Evolutionary conservation across 2,797 vertebrate species (phyloP).

Genomic region (Botia almorhae): DNA sequence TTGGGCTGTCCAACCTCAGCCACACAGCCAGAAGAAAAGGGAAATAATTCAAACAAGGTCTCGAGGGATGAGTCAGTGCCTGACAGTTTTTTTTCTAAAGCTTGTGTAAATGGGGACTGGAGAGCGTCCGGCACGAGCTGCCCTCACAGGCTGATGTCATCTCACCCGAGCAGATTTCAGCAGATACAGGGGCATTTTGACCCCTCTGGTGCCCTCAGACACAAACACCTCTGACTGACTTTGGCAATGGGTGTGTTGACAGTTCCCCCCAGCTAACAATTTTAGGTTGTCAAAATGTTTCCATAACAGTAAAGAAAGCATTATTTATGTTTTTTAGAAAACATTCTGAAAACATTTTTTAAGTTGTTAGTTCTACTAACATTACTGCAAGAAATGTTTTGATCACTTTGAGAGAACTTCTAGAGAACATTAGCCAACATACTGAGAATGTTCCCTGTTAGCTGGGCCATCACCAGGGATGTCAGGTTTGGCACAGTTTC

Average conservation of each 20-base stretch:
- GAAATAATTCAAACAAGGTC: conserved; percentile 21
- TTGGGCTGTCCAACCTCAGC: conserved; percentile 9
- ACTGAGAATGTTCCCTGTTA: too few species aligned
- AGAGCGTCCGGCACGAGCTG: not conserved
- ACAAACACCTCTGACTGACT: conserved; percentile 39
- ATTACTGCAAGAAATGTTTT: too few species aligned
- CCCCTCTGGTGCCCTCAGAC: conserved; percentile 28
- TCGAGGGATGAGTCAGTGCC: conserved; percentile 26
- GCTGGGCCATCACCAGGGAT: conserved; percentile 18
- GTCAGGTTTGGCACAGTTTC: conserved; percentile 35
- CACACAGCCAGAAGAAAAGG: not conserved
- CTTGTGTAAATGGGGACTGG: conserved; percentile 21
- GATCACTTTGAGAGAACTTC: too few species aligned
- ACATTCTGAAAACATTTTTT: too few species aligned
- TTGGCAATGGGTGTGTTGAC: conserved; percentile 14
- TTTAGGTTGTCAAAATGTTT: too few species aligned
- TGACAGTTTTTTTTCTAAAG: conserved; percentile 39
- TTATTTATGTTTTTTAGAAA: too few species aligned
- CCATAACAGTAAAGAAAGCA: too few species aligned
- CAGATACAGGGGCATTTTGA: conserved; percentile 26
- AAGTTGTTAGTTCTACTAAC: too few species aligned
- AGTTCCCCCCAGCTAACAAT: not conserved
- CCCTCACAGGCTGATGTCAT: conserved; percentile 24
- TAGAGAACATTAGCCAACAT: too few species aligned
- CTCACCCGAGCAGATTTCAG: not conserved